Evolutionary conservation across 1,140 invertebrate species (phyloP), one percentile per base, ranked within the genome.

Genomic region (Polyergus mexicanus): DNA sequence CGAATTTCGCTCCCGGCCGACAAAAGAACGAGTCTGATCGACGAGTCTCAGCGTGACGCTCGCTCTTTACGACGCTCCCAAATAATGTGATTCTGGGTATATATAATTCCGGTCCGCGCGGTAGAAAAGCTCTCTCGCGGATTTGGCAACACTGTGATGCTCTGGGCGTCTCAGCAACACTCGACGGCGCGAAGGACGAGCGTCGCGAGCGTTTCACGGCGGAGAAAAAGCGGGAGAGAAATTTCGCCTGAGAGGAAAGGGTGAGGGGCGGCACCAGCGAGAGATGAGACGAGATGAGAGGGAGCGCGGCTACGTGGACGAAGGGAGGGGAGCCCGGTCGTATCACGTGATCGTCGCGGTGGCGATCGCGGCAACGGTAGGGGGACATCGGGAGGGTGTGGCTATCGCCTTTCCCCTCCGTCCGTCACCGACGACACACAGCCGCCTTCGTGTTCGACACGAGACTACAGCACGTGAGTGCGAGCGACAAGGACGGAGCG

Each of bases 61-160:
- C 81, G 65, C 81, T 77, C 62, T 86, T 86, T 74, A 74, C 60
- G 41, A 72, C 58, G 74, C 80, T 81, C 74, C 77, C 74, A 88
- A 75, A 75, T 51, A 69, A 68, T 80, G 69, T 60, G 88, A 87
- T 90, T 89, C 85, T 89, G 85, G 63, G 80, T 74, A 47, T 69
- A 62, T 83, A 62, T 83, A 90, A 90, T 90, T 86, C 83, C 85
- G 51, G 84, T 63, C 25, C 77, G n/a, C n/a, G n/a, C n/a, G 74
- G 68, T 85, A 80, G 85, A 83, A 90, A 88, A 88, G 81, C 81
- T 85, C 60, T 87, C 54, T 83, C 85, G 81, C 89, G 90, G 89
- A 90, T 90, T 90, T 91, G 89, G 89, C 89, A 91, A 91, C 89
- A 88, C 85, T 88, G 91, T 74, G 88, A 89, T 87, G 88, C 78